These are phyloP conservation scores for Gambusia affinis DNA, from an alignment of 2,113 vertebrate genomes.

Conservation along the genomic window DNA sequence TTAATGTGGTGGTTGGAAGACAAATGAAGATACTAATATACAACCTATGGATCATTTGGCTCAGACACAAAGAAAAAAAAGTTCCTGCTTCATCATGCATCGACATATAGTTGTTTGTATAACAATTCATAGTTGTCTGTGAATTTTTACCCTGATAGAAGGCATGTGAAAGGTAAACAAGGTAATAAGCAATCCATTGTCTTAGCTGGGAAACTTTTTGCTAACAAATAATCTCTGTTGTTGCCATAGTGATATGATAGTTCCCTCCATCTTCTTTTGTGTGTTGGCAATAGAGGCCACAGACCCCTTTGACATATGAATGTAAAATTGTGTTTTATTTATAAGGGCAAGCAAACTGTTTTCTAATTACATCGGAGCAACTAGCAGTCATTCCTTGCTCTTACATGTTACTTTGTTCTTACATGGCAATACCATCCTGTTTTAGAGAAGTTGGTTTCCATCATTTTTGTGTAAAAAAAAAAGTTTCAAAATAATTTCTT, in stretches of 20 bases:
- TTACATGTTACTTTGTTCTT: neutral
- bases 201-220: too few species aligned
- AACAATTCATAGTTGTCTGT: too few species aligned
- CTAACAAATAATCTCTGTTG: too few species aligned
- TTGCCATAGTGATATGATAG: neutral
- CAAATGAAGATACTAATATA: too few species aligned
- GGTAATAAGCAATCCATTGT: too few species aligned
- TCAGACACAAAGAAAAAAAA: neutral
- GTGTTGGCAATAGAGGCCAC: neutral
- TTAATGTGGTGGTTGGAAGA: too few species aligned
- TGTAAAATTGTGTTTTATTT: neutral
- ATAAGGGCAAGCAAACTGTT: neutral
- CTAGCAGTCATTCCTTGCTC: neutral
- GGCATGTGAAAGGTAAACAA: too few species aligned
- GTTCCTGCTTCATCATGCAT: neutral
- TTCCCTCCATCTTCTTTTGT: neutral
- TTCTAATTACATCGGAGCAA: neutral
- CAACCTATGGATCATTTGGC: neutral
- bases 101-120: neutral
- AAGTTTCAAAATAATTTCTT: too few species aligned
- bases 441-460: neutral
- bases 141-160: too few species aligned
- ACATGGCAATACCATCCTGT: neutral
- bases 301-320: neutral
- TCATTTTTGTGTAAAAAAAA: neutral